Evolutionary conservation across 92 coral and sea anemone genomes (phyloP).

Genomic region (Umimayanthus kanabou): DNA sequence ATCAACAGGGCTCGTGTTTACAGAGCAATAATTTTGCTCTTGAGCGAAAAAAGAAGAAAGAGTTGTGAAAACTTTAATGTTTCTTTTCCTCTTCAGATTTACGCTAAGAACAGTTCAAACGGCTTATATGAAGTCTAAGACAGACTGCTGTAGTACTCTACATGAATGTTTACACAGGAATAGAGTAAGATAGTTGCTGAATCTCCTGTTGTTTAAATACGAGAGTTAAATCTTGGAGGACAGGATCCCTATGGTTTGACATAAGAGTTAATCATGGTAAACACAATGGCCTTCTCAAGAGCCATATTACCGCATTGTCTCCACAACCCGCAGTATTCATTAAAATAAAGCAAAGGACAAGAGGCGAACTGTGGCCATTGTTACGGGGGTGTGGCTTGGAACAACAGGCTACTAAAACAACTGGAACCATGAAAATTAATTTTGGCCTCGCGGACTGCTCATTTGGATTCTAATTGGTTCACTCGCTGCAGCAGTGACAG

Average conservation of each 20-base stretch:
- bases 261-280: conserved; percentile 9
- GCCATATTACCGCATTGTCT: conserved; percentile 12
- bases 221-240: neutral
- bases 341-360: neutral
- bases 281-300: neutral
- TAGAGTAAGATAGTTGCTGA: neutral
- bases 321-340: conserved; percentile 7
- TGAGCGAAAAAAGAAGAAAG: neutral
- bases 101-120: neutral
- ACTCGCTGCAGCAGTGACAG: neutral
- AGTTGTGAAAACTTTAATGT: neutral
- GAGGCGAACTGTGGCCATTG: conserved; percentile 1
- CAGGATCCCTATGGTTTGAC: conserved; percentile 23
- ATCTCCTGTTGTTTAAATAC: neutral
- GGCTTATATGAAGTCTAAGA: neutral
- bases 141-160: neutral
- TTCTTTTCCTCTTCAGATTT: neutral
- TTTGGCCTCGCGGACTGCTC: conserved; percentile 37
- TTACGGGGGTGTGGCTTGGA: conserved; percentile 29
- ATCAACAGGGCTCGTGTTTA: neutral
- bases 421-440: conserved; percentile 25
- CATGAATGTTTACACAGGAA: neutral
- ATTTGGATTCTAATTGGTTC: conserved; percentile 36
- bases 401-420: conserved; percentile 28
- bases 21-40: neutral